Percentiles rank a stretch among this genome's conserved stretches.
phyloP scores from a whole-genome alignment of 2,888 invertebrate species.

The Pandemis heparana region DNA sequence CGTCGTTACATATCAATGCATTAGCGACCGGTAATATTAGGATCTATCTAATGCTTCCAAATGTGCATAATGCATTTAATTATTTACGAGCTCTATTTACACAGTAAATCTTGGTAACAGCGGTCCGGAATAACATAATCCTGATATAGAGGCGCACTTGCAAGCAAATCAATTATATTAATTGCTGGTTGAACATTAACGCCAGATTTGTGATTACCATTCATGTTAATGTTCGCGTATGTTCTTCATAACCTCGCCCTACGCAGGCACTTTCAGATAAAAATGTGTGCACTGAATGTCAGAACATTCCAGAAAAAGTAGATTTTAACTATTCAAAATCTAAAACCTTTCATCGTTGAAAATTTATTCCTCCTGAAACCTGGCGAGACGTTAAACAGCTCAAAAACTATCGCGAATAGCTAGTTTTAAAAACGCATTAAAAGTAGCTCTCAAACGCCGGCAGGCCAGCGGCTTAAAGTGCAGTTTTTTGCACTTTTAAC shows the following conservation, averaged over 20 bases:
- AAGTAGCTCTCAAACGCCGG: slow-evolving; percentile 39
- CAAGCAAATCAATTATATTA: slow-evolving; percentile 39
- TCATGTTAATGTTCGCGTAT: neutral
- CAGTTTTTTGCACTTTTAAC: slow-evolving; percentile 43
- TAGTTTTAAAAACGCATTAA: slow-evolving; percentile 44
- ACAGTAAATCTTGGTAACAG: slow-evolving; percentile 39
- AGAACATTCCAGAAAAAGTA: neutral
- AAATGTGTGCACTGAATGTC: neutral
- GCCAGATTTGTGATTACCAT: slow-evolving; percentile 12
- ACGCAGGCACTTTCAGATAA: neutral
- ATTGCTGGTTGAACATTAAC: slow-evolving; percentile 14
- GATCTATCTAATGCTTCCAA: slow-evolving; percentile 11
- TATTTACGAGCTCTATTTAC: slow-evolving; percentile 37
- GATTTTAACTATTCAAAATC: slow-evolving; percentile 19
- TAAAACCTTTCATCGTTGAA: slow-evolving; percentile 34
- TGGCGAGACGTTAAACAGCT: slow-evolving; percentile 32
- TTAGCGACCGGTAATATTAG: neutral
- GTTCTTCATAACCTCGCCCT: neutral
- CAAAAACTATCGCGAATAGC: slow-evolving; percentile 38
- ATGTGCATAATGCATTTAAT: slow-evolving; percentile 34
- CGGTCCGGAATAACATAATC: slow-evolving; percentile 38
- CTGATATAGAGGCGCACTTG: slow-evolving; percentile 29
- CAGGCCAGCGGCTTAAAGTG: slow-evolving; percentile 35
- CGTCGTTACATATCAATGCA: neutral
- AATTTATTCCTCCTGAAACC: slow-evolving; percentile 31